phyloP scores from a whole-genome alignment of 1,140 invertebrate genomes.

The Anagrus nilaparvatae region DNA sequence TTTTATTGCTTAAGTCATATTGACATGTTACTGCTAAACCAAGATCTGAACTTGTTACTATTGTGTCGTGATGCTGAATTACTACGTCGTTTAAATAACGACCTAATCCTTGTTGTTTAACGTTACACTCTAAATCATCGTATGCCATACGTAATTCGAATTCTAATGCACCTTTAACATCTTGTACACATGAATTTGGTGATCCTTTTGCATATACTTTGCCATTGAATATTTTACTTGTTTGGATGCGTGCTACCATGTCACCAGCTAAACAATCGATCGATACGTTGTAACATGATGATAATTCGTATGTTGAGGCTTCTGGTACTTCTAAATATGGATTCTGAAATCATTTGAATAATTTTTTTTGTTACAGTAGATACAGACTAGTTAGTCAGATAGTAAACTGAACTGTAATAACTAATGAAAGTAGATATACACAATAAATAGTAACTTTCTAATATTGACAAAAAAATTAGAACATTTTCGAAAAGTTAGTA shows the following conservation, averaged over 20 bases:
- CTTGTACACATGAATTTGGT: conserved; percentile 82
- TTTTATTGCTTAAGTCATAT: conserved; percentile 88
- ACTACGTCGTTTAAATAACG: conserved; percentile 82
- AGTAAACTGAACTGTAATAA: not conserved
- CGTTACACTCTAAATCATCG: conserved; percentile 83
- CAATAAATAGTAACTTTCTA: no score
- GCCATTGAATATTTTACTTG: conserved; percentile 84
- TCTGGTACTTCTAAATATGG: conserved; percentile 83
- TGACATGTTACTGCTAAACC: conserved; percentile 86
- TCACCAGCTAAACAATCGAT: conserved; percentile 85
- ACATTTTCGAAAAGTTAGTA: no score
- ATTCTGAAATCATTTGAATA: conserved; percentile 49
- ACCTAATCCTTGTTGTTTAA: conserved; percentile 72
- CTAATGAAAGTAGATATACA: not conserved
- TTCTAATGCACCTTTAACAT: conserved; percentile 72
- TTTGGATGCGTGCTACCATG: conserved; percentile 86
- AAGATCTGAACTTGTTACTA: conserved; percentile 87
- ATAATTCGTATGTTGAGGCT: conserved; percentile 82
- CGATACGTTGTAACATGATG: conserved; percentile 89
- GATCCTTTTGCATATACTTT: conserved; percentile 90
- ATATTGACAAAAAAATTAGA: no score
- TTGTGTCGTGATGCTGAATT: conserved; percentile 90
- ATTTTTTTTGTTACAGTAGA: no score
- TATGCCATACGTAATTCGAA: conserved; percentile 86
- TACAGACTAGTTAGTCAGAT: no score